Base-by-base conservation (phyloP, 2,888 invertebrate species). In the Dorcus hopei region DNA sequence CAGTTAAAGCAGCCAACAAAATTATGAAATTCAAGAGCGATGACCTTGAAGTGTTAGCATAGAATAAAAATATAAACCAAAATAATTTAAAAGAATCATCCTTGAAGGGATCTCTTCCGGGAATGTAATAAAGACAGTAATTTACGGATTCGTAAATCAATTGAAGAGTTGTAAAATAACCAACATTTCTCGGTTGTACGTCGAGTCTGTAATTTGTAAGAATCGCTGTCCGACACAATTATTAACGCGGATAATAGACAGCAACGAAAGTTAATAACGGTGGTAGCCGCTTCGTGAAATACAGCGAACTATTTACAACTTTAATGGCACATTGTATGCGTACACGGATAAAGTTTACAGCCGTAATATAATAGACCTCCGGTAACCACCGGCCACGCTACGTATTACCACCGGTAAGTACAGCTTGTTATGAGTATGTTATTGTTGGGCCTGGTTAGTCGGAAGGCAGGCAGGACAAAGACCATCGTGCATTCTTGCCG, bases 291-390 rank as follows among this genome's bases (percentile, higher is more conserved):
- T 47, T 23, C 54, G n/a, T 9, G 50, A 58, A 58, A 48, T 53
- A 49, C 52, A 53, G 41, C 53, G 54, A 54, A 58, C 58, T 58
- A 58, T 58, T 58, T 58, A 54, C 58, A 54, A 50, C 49, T 57
- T 58, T 58, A 58, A 58, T 58, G 58, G 58, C 54, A 52, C 45
- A 58, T 58, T 58, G 58, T 58, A 43, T 58, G 53, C 58, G 58
- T 58, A 45, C 49, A 48, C 41, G 54, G 49, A 58, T 58, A 58
- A 58, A 58, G 58, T 58, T 54, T 58, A 58, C 58, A 54, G 42
- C 57, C 47, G 51, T 57, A 57, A 51, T 40, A 57, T 57, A 51
- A 57, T 57, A 57, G 56, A 43, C 51, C 43, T 50, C 39, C 51
- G 52, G 45, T 40, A 57, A 57, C 52, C 52, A 50, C 48, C 33